These are phyloP conservation scores for Zophobas atratus DNA, from an alignment of 1,140 invertebrate species.

Conservation along the genomic window DNA sequence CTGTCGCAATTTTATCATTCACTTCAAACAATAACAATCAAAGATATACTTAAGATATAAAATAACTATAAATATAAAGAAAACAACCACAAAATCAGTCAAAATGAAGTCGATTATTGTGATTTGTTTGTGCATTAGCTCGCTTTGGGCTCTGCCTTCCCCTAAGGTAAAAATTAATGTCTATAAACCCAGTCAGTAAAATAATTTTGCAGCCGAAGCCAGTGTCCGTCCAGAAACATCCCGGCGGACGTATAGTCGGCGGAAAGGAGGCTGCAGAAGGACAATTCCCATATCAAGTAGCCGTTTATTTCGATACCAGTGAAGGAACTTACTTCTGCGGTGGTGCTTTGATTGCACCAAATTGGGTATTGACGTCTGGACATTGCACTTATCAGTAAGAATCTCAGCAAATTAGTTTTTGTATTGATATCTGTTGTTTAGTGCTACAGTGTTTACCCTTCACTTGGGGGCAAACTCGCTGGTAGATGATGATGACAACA, in stretches of 20 bases:
- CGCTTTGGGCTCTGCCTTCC: background rate
- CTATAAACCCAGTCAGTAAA: background rate
- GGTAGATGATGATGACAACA: background rate
- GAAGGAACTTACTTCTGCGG: constrained; percentile 12
- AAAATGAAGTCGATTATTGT: constrained; percentile 12
- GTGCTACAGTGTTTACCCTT: background rate
- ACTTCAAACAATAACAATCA: background rate
- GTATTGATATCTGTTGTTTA: background rate
- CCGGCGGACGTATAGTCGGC: background rate
- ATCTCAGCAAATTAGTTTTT: background rate
- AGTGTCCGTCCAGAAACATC: background rate
- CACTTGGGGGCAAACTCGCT: background rate
- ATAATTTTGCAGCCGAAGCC: background rate
- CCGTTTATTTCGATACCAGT: background rate
- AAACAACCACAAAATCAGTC: background rate
- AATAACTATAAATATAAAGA: background rate
- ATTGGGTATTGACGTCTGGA: background rate
- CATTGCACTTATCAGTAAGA: background rate
- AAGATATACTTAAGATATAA: background rate
- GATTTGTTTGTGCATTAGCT: background rate
- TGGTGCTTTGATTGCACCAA: background rate
- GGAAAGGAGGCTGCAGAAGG: background rate
- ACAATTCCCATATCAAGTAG: constrained; percentile 12
- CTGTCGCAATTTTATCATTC: background rate
- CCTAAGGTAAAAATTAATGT: background rate